These are phyloP conservation scores for Sinohyriopsis cumingii DNA, from an alignment of 2,888 invertebrate genomes.

Conservation along the genomic window DNA sequence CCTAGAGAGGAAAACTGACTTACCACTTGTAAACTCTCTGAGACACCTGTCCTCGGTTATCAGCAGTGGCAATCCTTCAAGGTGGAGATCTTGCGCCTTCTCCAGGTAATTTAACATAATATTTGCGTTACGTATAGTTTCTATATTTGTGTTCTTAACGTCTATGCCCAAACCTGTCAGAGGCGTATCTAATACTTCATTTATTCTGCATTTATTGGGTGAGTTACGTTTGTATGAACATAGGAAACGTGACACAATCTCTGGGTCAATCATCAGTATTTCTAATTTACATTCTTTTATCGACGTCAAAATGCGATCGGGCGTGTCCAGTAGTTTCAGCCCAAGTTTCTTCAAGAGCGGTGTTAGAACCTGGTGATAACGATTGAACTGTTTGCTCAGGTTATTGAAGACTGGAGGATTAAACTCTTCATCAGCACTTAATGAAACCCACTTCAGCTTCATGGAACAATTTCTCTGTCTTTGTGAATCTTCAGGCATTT, in stretches of 20 bases:
- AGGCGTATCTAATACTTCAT: no score
- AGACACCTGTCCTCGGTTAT: slow-evolving; percentile 9
- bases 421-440: no score
- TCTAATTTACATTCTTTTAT: slow-evolving; percentile 3
- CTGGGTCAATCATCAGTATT: slow-evolving; percentile 1
- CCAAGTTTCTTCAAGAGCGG: slow-evolving; percentile 5
- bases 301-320: slow-evolving; percentile 1
- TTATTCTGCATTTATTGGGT: no score
- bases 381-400: no score
- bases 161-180: no score
- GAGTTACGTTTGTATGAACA: not conserved
- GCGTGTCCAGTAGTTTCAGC: slow-evolving; percentile 14
- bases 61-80: slow-evolving; percentile 17
- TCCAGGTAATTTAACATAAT: slow-evolving; percentile 9
- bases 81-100: slow-evolving; percentile 1
- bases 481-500: not conserved
- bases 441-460: no score
- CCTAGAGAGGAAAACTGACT: slow-evolving; percentile 6
- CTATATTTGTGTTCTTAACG: not conserved
- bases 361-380: no score
- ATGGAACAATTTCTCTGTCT: no score
- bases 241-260: slow-evolving; percentile 7
- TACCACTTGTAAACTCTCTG: not conserved
- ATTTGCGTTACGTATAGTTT: not conserved
- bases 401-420: no score